Conservation (phyloP, 1,140 invertebrate species). For the Drosophila arawakana region DNA sequence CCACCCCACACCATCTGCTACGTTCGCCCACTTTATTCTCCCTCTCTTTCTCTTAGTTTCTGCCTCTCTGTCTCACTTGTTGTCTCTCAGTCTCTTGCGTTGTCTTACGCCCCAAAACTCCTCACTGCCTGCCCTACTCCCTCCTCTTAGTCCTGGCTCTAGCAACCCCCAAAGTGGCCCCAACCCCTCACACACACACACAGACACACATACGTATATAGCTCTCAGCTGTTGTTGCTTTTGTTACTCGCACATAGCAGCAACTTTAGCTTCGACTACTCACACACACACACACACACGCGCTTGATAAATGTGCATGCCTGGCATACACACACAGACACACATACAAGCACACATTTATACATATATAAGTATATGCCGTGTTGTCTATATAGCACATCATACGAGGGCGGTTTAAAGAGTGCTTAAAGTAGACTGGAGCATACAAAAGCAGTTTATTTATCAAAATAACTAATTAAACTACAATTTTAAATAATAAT, state of each 20-base stretch:
- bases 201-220: slow-evolving; percentile 23
- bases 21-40: neutral
- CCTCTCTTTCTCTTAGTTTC: slow-evolving; percentile 1
- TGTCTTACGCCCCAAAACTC: slow-evolving; percentile 61
- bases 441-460: no score
- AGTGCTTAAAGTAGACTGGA: neutral
- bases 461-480: no score
- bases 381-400: slow-evolving; percentile 48
- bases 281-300: slow-evolving; percentile 51
- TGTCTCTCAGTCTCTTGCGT: slow-evolving; percentile 14
- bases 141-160: neutral
- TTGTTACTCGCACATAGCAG: slow-evolving; percentile 45
- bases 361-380: slow-evolving; percentile 37
- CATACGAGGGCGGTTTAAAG: slow-evolving; percentile 29
- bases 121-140: slow-evolving; percentile 10
- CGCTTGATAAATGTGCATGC: slow-evolving; percentile 52
- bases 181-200: slow-evolving; percentile 23
- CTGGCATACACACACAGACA: slow-evolving; percentile 27
- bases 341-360: slow-evolving; percentile 19
- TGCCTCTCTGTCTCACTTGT: slow-evolving; percentile 7
- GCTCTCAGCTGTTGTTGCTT: slow-evolving; percentile 16
- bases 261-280: slow-evolving; percentile 59
- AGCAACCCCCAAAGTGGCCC: slow-evolving; percentile 40
- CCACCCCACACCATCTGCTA: neutral
- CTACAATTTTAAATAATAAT: no score